phyloP scores from a whole-genome alignment of 2,888 invertebrate genomes.

The Erebia epiphron region DNA sequence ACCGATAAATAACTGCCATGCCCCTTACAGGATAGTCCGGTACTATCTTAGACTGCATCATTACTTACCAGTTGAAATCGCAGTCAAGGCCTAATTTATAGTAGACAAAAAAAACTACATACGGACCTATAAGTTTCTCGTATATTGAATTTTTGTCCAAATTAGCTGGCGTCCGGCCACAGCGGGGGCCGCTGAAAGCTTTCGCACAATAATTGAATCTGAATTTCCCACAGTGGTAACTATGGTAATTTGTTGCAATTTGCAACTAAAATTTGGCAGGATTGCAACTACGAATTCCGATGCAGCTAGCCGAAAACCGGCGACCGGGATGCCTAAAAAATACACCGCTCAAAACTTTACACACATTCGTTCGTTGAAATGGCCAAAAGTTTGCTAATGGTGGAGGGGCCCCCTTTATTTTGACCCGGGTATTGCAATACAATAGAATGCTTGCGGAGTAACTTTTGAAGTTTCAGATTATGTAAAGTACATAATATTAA shows the following conservation, averaged over 20 bases:
- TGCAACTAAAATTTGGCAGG: slow-evolving; percentile 30
- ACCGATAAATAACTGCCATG: no score
- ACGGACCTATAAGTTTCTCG: slow-evolving; percentile 22
- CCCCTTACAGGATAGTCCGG: no score
- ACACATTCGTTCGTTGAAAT: neutral
- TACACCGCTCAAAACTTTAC: slow-evolving; percentile 14
- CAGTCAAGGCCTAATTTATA: no score
- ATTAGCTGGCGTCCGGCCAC: slow-evolving; percentile 39
- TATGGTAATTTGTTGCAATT: slow-evolving; percentile 38
- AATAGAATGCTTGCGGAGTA: neutral
- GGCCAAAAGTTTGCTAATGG: neutral
- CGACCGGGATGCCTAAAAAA: neutral
- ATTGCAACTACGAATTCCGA: slow-evolving; percentile 7
- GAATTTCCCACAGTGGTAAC: slow-evolving; percentile 29
- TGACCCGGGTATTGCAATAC: neutral
- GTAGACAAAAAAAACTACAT: neutral
- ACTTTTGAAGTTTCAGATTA: no score
- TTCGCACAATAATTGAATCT: slow-evolving; percentile 37
- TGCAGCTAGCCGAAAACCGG: neutral
- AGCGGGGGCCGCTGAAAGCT: slow-evolving; percentile 10
- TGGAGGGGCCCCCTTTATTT: neutral
- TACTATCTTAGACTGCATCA: no score
- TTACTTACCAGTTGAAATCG: no score
- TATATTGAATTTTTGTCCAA: slow-evolving; percentile 31
- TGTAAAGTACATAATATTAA: no score